Evolutionary conservation across 2,113 vertebrate genomes (phyloP), one percentile per base, ranked within the genome.

Genomic region (Thymallus thymallus): DNA sequence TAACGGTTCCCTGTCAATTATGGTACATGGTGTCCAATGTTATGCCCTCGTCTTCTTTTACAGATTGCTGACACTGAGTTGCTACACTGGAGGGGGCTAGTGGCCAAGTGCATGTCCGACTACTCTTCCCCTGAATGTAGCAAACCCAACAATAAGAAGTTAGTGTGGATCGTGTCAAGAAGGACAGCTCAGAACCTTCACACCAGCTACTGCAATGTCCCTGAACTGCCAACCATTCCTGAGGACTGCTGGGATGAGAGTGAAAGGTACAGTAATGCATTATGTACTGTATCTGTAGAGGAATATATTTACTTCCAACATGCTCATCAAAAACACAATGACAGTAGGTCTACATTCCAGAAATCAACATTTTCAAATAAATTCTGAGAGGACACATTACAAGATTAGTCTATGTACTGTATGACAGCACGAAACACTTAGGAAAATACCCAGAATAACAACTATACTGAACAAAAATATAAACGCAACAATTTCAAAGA

Each of bases 101-200:
- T 99, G 81, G 97, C 95, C 0, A 94, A 94, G 91, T 97, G 98
- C 73, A 89, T 99, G 41, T 93, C 86, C 0, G 96, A 97, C 78
- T 99, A 99, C 80, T 95, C 96, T 76, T 99, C 98, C 46, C 96
- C 97, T 0, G 94, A 95, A 68, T 99, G 98, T 87, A 95, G 95
- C 92, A 97, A 97, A 80, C 98, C 98, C 13, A 94, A 99, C 86
- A 95, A 98, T 80, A 95, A 90, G 76, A 97, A 95, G 81, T 87
- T 99, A 6, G 95, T 98, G 83, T 99, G 98, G 98, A 95, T 98
- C 5, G 96, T 99, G 71, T 99, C 98, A 0, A 90, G 98, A 12
- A 94, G 97, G 10, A 99, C 98, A 0, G 98, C 97, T 23, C 96
- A 97, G 85, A 97, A 93, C 78, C 92, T 99, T 6, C 98, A 99